Evolutionary conservation across 1,140 invertebrate species (phyloP), one percentile per base, ranked within the genome.

Genomic region (Papilio polytes): DNA sequence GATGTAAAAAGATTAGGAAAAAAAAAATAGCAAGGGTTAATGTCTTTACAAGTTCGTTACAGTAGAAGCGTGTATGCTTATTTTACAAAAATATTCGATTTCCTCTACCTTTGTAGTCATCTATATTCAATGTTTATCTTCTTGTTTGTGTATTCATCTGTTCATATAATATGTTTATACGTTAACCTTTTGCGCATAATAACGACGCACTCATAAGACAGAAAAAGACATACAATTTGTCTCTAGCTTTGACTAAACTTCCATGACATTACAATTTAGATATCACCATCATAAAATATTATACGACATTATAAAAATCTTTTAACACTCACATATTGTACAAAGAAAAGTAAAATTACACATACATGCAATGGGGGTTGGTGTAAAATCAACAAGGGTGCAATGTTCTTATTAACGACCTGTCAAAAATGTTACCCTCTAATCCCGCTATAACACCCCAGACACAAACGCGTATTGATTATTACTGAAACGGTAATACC

Each of bases 331-430:
- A 77, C 46, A 56, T 77, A 51, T 77, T 36, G 26, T 26, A 53
- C 26, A 36, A 46, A 2, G 53, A 13, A 78, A 78, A n/a, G 4
- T 41, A 72, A 77, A 82, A 80, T 78, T 79, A 84, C 80, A 80
- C 81, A 80, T 66, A 66, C 74, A 80, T 84, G 84, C 83, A 82
- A 80, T 86, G 80, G 85, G 90, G 91, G 89, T 86, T 84, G 89
- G 89, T 89, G 91, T 91, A 88, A 89, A 92, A 91, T 89, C 90
- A 93, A 93, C 91, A 92, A 91, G 91, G 91, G 91, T 85, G 90
- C 85, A 89, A 85, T 77, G 80, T 90, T 88, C 87, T 91, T 91
- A 94, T 93, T 93, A 93, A 93, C 89, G 88, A 82, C 83, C 89
- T 88, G 91, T 93, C 91, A 91, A 89, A 93, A 85, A 84, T 87